Percentiles rank a stretch among this genome's conserved stretches.
phyloP scores from a whole-genome alignment of 2,797 vertebrate species.

The Tokudaia tokunoshimensis region DNA sequence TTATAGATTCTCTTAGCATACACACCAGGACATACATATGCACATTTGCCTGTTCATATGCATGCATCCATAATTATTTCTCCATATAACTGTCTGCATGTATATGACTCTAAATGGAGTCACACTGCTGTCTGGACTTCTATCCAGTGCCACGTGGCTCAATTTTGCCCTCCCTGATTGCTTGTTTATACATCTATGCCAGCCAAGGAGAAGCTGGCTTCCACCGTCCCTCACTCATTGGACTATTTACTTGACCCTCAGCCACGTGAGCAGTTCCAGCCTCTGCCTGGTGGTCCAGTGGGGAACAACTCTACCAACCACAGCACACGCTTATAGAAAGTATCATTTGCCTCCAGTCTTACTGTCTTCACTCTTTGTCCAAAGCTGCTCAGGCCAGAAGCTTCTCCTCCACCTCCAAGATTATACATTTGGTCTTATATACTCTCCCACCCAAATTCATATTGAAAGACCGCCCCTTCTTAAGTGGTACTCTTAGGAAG shows the following conservation, averaged over 20 bases:
- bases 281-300: background rate
- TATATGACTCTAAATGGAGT: background rate
- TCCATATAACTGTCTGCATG: background rate
- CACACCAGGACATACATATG: background rate
- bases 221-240: background rate
- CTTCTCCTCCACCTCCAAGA: background rate
- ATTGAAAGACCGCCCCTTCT: no score
- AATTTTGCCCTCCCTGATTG: background rate
- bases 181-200: background rate
- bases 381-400: background rate
- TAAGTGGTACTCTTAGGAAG: background rate
- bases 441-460: background rate
- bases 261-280: background rate
- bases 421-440: no score
- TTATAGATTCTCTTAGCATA: background rate
- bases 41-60: background rate
- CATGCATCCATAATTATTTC: background rate
- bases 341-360: background rate
- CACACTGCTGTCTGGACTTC: background rate
- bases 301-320: background rate
- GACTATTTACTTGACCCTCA: background rate
- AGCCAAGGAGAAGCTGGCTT: background rate
- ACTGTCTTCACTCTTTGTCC: background rate
- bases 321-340: fast-evolving
- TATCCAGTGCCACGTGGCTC: background rate